Conservation (phyloP, 2,888 invertebrate genomes). For the Xanthostigma xanthostigma region DNA sequence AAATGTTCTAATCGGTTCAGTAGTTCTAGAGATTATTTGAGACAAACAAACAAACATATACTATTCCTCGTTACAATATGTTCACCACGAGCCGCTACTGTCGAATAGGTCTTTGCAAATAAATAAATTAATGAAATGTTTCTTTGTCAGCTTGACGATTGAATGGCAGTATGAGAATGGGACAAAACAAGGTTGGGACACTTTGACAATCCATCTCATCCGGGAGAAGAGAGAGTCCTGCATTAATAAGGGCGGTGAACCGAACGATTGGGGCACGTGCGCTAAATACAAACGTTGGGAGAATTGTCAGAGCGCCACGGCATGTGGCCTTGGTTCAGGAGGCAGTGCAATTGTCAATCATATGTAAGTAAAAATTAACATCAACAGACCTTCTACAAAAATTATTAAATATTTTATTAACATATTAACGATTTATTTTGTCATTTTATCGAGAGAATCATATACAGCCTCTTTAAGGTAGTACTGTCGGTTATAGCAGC, state of each 20-base stretch:
- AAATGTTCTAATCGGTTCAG: too few species aligned
- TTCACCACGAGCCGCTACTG: constrained; percentile 11
- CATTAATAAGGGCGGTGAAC: constrained; percentile 16
- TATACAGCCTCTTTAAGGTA: too few species aligned
- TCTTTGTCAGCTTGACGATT: constrained; percentile 25
- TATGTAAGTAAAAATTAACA: constrained; percentile 12
- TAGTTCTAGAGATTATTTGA: too few species aligned
- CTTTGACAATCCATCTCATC: constrained; percentile 22
- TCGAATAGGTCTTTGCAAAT: constrained; percentile 16
- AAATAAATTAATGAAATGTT: constrained; percentile 18
- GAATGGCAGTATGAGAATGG: constrained; percentile 25
- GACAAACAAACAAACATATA: too few species aligned
- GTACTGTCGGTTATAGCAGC: too few species aligned
- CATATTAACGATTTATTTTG: too few species aligned
- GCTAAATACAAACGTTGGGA: constrained; percentile 33
- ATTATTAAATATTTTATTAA: too few species aligned
- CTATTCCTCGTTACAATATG: too few species aligned
- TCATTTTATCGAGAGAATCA: too few species aligned
- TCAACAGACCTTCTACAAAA: too few species aligned
- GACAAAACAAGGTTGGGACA: constrained; percentile 11
- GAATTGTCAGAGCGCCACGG: constrained; percentile 28
- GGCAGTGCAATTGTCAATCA: constrained; percentile 20
- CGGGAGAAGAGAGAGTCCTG: constrained; percentile 21
- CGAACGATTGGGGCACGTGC: constrained; percentile 26
- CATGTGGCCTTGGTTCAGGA: constrained; percentile 39